phyloP scores from a whole-genome alignment of 2,113 vertebrate species.

The mouse (Mus musculus) region GRCm39 chr3:157276501-157277000 shows the following conservation, averaged over 20 bases:
- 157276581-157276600: not conserved
- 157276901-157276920: not conserved
- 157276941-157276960: not conserved
- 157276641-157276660: not conserved
- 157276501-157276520: not conserved
- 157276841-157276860: not conserved
- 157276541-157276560: too few relatives aligned
- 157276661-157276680: conserved; percentile 34
- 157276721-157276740: not conserved
- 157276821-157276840: not conserved
- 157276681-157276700: not conserved
- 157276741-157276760: not conserved
- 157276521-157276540: not conserved
- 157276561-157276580: not conserved
- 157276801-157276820: conserved; percentile 19
- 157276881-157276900: not conserved
- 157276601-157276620: conserved; percentile 39
- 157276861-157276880: not conserved
- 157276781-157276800: not conserved
- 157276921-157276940: not conserved
- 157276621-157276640: not conserved
- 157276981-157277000: not conserved
- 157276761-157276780: not conserved
- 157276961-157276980: not conserved
- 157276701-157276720: conserved; percentile 1